Percentiles rank a stretch among this genome's conserved stretches.
These are phyloP conservation scores for Beris morrisii DNA, from an alignment of 2,888 invertebrate genomes.

Conservation along the genomic window DNA sequence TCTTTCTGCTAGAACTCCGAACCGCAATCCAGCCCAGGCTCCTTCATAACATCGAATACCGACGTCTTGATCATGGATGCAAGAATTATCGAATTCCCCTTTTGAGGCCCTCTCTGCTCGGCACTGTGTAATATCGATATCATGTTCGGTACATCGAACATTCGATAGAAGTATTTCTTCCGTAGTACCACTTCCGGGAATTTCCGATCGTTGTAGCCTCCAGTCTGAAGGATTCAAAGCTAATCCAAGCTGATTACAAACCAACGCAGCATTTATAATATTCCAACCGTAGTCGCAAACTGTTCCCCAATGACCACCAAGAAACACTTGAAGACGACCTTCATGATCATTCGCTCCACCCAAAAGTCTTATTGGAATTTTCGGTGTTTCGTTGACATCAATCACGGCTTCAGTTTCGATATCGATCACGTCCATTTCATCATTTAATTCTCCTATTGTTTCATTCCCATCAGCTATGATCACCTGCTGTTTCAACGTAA, in stretches of 20 bases:
- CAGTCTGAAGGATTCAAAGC: conserved; percentile 91
- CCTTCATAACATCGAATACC: conserved; percentile 87
- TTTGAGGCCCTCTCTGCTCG: conserved; percentile 66
- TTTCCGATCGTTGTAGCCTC: conserved; percentile 79
- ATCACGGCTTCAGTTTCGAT: conserved; percentile 63
- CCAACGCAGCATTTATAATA: conserved; percentile 84
- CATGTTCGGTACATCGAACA: conserved; percentile 87
- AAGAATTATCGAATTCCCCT: conserved; percentile 84
- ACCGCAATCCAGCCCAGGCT: conserved; percentile 91
- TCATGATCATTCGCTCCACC: conserved; percentile 81
- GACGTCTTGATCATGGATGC: conserved; percentile 83
- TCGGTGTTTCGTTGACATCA: conserved; percentile 61
- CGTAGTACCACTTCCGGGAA: conserved; percentile 75
- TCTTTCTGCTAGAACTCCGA: conserved; percentile 85
- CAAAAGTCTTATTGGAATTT: conserved; percentile 74
- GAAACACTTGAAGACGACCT: conserved; percentile 83
- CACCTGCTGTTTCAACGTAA: conserved; percentile 78
- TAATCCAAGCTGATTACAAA: conserved; percentile 92
- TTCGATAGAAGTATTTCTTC: conserved; percentile 81
- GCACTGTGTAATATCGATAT: conserved; percentile 87
- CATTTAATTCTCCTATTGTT: conserved; percentile 62
- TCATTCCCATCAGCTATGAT: conserved; percentile 66
- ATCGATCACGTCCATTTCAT: conserved; percentile 56
- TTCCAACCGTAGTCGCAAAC: conserved; percentile 98
- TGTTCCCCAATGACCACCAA: conserved; percentile 92